Base-by-base conservation (phyloP, 2,113 vertebrate species). In the Anolis carolinensis region DNA sequence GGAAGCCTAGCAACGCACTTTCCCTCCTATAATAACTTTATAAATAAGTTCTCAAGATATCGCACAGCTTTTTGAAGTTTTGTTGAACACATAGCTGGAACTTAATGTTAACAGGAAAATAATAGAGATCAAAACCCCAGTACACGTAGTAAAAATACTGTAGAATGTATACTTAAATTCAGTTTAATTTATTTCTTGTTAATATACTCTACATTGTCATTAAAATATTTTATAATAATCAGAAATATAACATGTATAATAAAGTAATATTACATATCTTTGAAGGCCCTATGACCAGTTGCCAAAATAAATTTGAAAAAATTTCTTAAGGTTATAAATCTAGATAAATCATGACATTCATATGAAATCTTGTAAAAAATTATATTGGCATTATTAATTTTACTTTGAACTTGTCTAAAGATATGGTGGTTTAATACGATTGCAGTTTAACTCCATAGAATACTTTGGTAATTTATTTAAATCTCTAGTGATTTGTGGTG, bases 131-230 rank as follows among this genome's bases (percentile, higher is more conserved):
- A 83, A 70, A 48, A 21, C 30, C 89, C 67, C 63, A 89, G 85
- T 59, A 52, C 34, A 68, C 76, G 48, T 59, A 89, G 81, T 4
- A 81, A 48, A 3, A 44, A 85, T 77, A 90, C 13, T 44, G 52
- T 48, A 86, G 52, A 50, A 84, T 0, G 3, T 48, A 92, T 44
- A 63, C 50, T 25, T 83, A 80, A 88, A 86, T 90, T 36, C 39
- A 89, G 87, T 89, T 90, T 52, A 90, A 68, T 96, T 96, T 95
- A 96, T 96, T 96, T 96, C 52, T 93, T 77, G 39, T 93, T 92
- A 39, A 86, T 67, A 34, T 70, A 18, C 59, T 16, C 88, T 91
- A 89, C 85, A 23, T 91, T 87, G 83, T 90, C 79, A 50, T 82
- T 81, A 89, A 23, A 90, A 1, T 86, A 85, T 52, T 90, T 79